Base-by-base conservation (phyloP, 1,140 invertebrate genomes). In the Pseudachorutes palmiensis region DNA sequence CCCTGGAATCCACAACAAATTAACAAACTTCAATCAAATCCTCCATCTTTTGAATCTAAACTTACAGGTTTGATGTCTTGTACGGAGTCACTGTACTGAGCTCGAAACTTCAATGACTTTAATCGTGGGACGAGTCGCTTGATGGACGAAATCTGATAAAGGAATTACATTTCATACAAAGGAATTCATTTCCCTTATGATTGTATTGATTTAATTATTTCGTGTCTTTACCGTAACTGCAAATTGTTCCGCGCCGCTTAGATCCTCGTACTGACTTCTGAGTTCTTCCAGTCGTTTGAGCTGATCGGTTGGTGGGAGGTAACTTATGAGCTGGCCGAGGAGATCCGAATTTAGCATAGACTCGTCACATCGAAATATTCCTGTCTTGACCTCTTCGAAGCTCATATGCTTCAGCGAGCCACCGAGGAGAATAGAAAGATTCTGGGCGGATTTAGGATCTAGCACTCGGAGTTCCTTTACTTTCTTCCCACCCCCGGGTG, bases 211-310 rank as follows among this genome's bases (percentile, higher is more conserved):
- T n/a, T n/a, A 14, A 45, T 62, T 41, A 24, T 57, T n/a, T n/a
- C n/a, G n/a, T 61, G 59, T 22, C 3, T 68, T 88, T 84, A 96
- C 91, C n/a, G 89, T 92, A 1, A 94, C 86, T 58, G 89, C 88
- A 81, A 98, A 98, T 76, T 95, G 92, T 79, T 98, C 96, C 2
- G 94, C 91, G 72, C 94, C 92, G 0, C 91, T 89, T 41, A 98
- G 77, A 28, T 94, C 88, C 36, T 91, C 84, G 64, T 86, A 86
- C 70, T 86, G 86, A 48, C 87, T 85, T 76, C 90, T 88, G 64
- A 89, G 83, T 66, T 88, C 86, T 55, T 90, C 83, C 2, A 98
- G 77, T 74, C 89, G 86, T 57, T 89, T 89, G 2, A 98, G 80
- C 73, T 94, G 88, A 74, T 97, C 93, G 61, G 89, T 86, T 66